Evolutionary conservation across 2,888 invertebrate genomes (phyloP).

Genomic region (Cryptophagus acutangulus): DNA sequence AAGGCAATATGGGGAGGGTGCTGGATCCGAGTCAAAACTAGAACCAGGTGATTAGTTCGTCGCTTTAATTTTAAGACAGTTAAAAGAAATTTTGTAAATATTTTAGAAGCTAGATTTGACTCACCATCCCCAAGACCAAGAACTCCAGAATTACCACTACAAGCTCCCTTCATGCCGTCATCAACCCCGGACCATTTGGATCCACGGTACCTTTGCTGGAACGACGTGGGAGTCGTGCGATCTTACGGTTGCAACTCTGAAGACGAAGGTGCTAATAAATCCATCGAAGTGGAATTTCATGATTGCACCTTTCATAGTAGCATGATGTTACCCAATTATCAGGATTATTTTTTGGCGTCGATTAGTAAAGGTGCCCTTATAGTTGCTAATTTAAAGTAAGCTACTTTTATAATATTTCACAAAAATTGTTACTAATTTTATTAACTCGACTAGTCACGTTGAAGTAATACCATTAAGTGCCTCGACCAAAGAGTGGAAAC

Average conservation of each 20-base stretch:
- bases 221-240: constrained; percentile 85
- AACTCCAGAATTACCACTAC: constrained; percentile 56
- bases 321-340: constrained; percentile 81
- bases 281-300: constrained; percentile 93
- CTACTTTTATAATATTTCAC: constrained; percentile 5
- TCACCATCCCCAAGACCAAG: constrained; percentile 39
- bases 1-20: constrained; percentile 52
- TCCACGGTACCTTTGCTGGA: constrained; percentile 76
- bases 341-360: constrained; percentile 82
- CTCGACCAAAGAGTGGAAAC: constrained; percentile 83
- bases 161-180: constrained; percentile 86
- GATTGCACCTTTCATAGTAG: constrained; percentile 85
- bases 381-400: constrained; percentile 65
- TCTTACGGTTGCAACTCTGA: constrained; percentile 72
- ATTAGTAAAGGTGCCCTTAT: constrained; percentile 75
- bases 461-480: constrained; percentile 69
- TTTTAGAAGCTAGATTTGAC: constrained; percentile 8
- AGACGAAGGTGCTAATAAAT: constrained; percentile 50
- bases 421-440: constrained; percentile 10
- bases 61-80: constrained; percentile 1
- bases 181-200: constrained; percentile 80
- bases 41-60: too few species aligned
- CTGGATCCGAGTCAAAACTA: constrained; percentile 31
- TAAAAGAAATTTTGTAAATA: not conserved
- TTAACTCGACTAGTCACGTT: too few species aligned